Evolutionary conservation across 2,113 vertebrate genomes (phyloP).

Genomic region (Malurus melanocephalus): DNA sequence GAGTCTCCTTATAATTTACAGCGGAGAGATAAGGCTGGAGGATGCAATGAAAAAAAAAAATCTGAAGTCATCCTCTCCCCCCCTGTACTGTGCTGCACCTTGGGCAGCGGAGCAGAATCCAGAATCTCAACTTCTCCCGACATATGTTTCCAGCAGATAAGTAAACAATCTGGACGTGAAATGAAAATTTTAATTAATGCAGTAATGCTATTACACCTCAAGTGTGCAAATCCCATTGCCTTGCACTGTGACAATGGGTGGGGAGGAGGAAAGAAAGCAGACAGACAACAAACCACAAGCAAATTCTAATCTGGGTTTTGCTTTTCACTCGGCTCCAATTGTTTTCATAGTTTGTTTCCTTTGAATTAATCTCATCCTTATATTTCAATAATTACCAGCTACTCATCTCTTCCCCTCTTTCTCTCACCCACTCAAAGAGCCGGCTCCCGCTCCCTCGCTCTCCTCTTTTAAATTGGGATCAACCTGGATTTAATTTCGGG

Average conservation of each 20-base stretch:
- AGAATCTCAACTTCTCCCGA: conserved; percentile 93
- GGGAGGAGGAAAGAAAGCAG: conserved; percentile 47
- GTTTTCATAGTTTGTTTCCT: conserved; percentile 75
- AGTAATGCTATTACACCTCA: conserved; percentile 92
- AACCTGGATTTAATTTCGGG: conserved; percentile 33
- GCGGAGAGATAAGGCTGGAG: conserved; percentile 88
- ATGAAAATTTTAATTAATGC: conserved; percentile 98
- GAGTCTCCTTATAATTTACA: conserved; percentile 96
- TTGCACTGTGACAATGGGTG: conserved; percentile 81
- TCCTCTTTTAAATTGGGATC: conserved; percentile 21
- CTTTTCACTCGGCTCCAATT: conserved; percentile 75
- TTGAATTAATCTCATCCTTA: conserved; percentile 73
- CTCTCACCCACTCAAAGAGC: conserved; percentile 43
- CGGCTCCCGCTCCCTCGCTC: conserved; percentile 2
- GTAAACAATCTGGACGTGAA: conserved; percentile 99
- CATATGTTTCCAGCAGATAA: conserved; percentile 99
- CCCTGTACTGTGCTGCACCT: conserved; percentile 89
- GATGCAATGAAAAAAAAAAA: conserved; percentile 88
- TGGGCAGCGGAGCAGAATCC: conserved; percentile 96
- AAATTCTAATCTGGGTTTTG: conserved; percentile 74
- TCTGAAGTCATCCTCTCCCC: conserved; percentile 74
- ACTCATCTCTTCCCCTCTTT: conserved; percentile 45
- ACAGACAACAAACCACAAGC: conserved; percentile 69
- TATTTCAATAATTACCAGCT: conserved; percentile 67
- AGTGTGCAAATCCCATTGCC: conserved; percentile 90